Evolutionary conservation across 1,140 invertebrate species (phyloP).

Genomic region (Triops cancriformis): DNA sequence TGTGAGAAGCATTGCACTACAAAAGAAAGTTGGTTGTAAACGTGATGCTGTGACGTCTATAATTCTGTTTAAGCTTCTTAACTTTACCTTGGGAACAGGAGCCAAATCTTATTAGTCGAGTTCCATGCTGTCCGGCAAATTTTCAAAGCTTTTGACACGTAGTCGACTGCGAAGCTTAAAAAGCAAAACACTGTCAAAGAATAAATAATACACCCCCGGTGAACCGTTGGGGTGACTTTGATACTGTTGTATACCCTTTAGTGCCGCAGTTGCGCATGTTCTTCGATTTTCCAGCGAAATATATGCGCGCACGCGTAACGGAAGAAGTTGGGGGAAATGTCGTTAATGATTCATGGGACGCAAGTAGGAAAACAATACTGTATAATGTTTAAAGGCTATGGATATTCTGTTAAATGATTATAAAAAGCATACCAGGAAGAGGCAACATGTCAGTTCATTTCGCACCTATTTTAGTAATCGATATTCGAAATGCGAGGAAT

Average conservation of each 20-base stretch:
- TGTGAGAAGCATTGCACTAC: constrained; percentile 17
- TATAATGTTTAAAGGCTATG: no score
- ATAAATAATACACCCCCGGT: background rate
- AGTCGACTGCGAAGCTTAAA: background rate
- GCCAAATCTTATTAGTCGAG: no score
- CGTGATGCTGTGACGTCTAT: background rate
- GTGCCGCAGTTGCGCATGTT: background rate
- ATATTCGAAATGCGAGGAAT: no score
- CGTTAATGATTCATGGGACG: background rate
- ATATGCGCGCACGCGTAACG: background rate
- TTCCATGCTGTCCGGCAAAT: no score
- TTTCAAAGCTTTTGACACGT: background rate
- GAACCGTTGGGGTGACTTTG: background rate
- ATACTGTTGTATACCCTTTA: background rate
- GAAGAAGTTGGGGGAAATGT: background rate
- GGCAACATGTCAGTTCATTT: no score
- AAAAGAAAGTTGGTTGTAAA: background rate
- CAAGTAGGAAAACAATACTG: no score
- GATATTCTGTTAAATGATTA: no score
- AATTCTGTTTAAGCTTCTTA: background rate
- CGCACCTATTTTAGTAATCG: no score
- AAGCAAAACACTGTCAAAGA: background rate
- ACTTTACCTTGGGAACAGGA: background rate
- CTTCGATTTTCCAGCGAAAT: background rate
- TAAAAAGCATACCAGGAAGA: no score